phyloP scores from a whole-genome alignment of 2,888 invertebrate genomes.

The Plemyria rubiginata region DNA sequence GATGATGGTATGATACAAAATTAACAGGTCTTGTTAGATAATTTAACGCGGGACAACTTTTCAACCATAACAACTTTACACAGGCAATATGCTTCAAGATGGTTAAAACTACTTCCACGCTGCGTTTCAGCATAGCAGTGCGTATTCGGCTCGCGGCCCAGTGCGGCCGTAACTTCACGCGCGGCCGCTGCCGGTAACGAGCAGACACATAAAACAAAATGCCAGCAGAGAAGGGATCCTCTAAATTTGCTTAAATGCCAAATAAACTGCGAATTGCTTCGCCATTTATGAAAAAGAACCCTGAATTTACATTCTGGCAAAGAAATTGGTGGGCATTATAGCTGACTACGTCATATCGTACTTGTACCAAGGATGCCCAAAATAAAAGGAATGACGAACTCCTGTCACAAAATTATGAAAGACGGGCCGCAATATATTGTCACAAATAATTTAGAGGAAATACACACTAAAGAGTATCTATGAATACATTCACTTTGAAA shows the following conservation, averaged over 20 bases:
- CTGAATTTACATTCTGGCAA: constrained; percentile 50
- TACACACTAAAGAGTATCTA: too few species aligned
- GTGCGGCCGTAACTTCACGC: constrained; percentile 82
- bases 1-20: too few species aligned
- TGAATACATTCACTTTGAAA: too few species aligned
- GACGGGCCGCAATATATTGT: too few species aligned
- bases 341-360: neutral
- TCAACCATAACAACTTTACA: too few species aligned
- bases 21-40: too few species aligned
- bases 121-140: constrained; percentile 44
- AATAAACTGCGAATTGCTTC: constrained; percentile 82
- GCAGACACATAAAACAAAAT: constrained; percentile 83
- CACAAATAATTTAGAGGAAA: too few species aligned
- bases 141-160: constrained; percentile 59
- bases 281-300: constrained; percentile 76
- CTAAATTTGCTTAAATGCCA: constrained; percentile 83
- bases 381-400: too few species aligned
- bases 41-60: too few species aligned
- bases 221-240: constrained; percentile 79
- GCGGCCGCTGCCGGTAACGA: constrained; percentile 82
- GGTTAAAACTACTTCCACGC: constrained; percentile 7
- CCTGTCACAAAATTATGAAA: too few species aligned
- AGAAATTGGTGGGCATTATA: constrained; percentile 27
- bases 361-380: too few species aligned
- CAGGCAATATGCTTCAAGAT: too few species aligned